Conservation (phyloP, 2,113 vertebrate species). For the Nansenia antarctica region DNA sequence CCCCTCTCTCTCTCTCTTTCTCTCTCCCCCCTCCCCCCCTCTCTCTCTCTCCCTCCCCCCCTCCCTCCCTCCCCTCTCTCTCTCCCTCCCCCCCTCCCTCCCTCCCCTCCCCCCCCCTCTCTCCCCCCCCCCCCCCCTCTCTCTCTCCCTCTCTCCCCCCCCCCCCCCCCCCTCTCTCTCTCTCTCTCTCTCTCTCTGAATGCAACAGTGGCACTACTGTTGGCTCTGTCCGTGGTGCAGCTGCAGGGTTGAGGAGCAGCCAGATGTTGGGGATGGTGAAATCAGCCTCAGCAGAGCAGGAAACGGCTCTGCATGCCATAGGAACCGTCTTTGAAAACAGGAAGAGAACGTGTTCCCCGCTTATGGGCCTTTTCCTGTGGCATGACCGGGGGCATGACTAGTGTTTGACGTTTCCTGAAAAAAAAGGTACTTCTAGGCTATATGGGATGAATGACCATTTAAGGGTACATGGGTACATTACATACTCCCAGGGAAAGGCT, state of each 20-base stretch:
- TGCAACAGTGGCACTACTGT: constrained; percentile 44
- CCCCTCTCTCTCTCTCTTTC: no score
- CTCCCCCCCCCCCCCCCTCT: no score
- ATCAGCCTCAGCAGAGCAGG: constrained; percentile 65
- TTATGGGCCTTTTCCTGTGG: constrained; percentile 85
- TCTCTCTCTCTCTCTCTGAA: constrained; percentile 47
- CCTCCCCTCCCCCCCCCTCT: neutral
- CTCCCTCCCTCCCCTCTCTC: neutral
- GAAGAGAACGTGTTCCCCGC: constrained; percentile 89
- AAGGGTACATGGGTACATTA: no score
- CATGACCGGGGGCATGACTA: constrained; percentile 76
- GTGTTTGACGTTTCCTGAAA: constrained; percentile 79
- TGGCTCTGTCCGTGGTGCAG: constrained; percentile 42
- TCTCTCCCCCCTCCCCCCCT: neutral
- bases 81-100: neutral
- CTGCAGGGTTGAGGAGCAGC: constrained; percentile 70
- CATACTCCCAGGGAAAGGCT: constrained; percentile 13
- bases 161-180: neutral
- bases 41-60: neutral
- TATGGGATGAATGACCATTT: constrained; percentile 74
- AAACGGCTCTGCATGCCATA: constrained; percentile 79
- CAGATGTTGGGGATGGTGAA: constrained; percentile 80
- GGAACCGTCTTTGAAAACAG: constrained; percentile 90
- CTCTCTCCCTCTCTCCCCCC: neutral
- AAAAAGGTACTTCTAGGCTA: constrained; percentile 68